phyloP scores from a whole-genome alignment of 2,113 vertebrate species.

The Thamnaconus septentrionalis region DNA sequence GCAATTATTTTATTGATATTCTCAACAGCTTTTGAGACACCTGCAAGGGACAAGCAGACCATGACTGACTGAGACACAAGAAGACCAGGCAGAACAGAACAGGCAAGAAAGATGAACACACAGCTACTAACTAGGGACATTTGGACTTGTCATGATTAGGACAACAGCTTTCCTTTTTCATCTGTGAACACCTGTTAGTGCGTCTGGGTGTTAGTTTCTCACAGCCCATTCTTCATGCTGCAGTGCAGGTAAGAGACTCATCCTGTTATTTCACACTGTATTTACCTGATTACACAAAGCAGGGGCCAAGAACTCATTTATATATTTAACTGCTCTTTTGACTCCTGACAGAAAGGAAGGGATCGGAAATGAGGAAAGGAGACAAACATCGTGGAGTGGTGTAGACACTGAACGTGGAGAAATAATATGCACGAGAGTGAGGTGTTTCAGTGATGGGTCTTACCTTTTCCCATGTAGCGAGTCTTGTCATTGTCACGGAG shows the following conservation, averaged over 20 bases:
- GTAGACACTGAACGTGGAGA: no score
- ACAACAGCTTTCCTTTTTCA: background rate
- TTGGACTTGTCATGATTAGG: background rate
- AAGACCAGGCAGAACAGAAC: constrained; percentile 73
- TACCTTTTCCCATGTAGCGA: constrained; percentile 95
- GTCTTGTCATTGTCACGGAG: constrained; percentile 98
- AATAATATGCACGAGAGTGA: background rate
- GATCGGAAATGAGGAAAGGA: constrained; percentile 20
- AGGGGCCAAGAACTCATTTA: constrained; percentile 97
- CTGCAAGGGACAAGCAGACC: constrained; percentile 95
- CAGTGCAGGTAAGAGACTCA: constrained; percentile 23
- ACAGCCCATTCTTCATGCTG: constrained; percentile 80
- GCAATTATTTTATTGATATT: constrained; percentile 99
- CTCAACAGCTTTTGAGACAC: constrained; percentile 99
- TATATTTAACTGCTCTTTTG: constrained; percentile 97
- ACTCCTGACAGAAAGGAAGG: constrained; percentile 84
- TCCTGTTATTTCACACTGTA: constrained; percentile 55
- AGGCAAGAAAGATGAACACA: constrained; percentile 73
- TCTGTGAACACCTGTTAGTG: constrained; percentile 70
- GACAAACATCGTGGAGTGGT: background rate
- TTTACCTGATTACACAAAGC: constrained; percentile 98
- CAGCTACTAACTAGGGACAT: constrained; percentile 3
- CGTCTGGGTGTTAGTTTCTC: constrained; percentile 78
- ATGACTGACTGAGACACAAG: constrained; percentile 78
- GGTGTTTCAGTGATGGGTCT: background rate